These are phyloP conservation scores for Cyanocitta stelleri DNA, from an alignment of 2,113 vertebrate species.

Conservation along the genomic window DNA sequence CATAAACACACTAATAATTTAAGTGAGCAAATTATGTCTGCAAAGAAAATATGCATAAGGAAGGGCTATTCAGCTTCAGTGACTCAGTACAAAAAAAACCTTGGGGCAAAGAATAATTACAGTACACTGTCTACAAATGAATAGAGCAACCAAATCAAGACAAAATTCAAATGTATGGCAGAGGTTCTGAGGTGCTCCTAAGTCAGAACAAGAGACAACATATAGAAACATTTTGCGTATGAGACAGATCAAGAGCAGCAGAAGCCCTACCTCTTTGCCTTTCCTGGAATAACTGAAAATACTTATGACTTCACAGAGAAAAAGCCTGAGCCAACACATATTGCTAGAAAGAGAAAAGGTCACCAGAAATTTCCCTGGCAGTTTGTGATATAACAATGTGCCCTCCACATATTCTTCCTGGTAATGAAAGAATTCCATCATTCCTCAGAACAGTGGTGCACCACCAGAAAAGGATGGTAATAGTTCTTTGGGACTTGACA, in stretches of 20 bases:
- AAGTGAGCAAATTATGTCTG: constrained; percentile 36
- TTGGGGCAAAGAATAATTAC: constrained; percentile 13
- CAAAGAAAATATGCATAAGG: constrained; percentile 22
- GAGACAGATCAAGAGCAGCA: not conserved
- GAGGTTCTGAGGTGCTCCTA: not conserved
- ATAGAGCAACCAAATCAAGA: constrained; percentile 1
- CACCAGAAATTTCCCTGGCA: not conserved
- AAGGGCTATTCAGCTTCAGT: constrained; percentile 39
- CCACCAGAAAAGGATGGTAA: not conserved
- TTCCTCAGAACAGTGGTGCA: not conserved
- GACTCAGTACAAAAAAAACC: constrained; percentile 16
- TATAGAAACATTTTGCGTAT: not conserved
- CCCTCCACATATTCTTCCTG: fast-evolving
- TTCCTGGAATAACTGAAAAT: not conserved
- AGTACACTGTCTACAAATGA: not conserved
- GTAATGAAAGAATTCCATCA: not conserved
- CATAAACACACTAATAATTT: constrained; percentile 38
- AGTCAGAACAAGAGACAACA: not conserved
- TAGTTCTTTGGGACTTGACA: not conserved
- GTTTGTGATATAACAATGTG: not conserved
- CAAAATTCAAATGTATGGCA: not conserved
- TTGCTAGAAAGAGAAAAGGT: not conserved
- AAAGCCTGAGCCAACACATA: not conserved
- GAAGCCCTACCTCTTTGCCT: not conserved
- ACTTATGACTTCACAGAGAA: not conserved